Evolutionary conservation across 2,113 vertebrate genomes (phyloP).

Genomic region (Platysteira castanea): DNA sequence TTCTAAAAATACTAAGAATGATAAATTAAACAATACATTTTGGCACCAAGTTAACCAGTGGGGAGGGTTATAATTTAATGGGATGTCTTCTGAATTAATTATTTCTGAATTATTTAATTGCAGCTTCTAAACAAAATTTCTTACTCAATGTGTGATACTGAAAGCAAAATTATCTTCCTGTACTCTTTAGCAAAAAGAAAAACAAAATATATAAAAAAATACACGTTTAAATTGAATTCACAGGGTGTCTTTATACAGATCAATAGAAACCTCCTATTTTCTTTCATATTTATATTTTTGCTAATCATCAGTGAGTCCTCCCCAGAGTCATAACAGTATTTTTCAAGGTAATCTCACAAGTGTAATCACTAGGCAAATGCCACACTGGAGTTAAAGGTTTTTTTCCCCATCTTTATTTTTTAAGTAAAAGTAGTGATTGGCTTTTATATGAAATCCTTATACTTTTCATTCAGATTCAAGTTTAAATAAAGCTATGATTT

Average conservation of each 20-base stretch:
- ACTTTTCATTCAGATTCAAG: neutral
- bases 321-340: neutral
- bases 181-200: neutral
- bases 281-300: constrained; percentile 46
- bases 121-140: constrained; percentile 74
- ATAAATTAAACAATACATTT: constrained; percentile 83
- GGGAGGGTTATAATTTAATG: constrained; percentile 80
- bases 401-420: neutral
- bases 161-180: constrained; percentile 14
- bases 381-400: neutral
- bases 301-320: neutral
- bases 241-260: neutral
- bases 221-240: constrained; percentile 10
- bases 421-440: neutral
- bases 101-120: constrained; percentile 81
- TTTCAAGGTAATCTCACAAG: neutral
- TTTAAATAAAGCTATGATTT: constrained; percentile 22
- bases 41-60: constrained; percentile 77
- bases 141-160: constrained; percentile 40
- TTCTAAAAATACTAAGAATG: constrained; percentile 82
- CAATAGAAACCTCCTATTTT: neutral
- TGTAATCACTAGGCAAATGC: neutral
- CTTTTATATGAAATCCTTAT: neutral
- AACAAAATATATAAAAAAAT: neutral
- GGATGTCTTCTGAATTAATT: constrained; percentile 83